Evolutionary conservation across 1,140 invertebrate genomes (phyloP), one percentile per base, ranked within the genome.

Genomic region (Mamestra configurata): DNA sequence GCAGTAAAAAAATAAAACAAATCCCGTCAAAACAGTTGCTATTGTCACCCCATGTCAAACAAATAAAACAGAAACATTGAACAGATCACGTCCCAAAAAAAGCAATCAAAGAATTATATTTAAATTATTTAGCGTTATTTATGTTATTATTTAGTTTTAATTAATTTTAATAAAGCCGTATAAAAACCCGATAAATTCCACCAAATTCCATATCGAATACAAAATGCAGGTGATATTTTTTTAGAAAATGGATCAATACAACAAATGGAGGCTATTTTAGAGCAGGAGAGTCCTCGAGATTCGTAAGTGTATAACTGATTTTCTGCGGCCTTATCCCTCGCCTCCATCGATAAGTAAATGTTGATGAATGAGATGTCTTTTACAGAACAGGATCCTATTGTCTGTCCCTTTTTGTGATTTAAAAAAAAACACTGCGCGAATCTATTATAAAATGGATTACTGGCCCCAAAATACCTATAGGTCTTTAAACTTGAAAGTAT

Each of bases 51-150:
- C 18, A 72, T 55, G 70, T 72, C 70, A 53, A 37, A 24, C 27
- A 53, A 72, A 72, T 37, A 55, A 72, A 37, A 72, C 37, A 46
- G n/a, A n/a, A n/a, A n/a, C 4, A 18, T 53, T 18, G 22, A 49
- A 49, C 15, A 49, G 43, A 15, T n/a, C 43, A 49, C 43, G 43
- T 27, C 27, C 70, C 31, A 35, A 51, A 72, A 51, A 71, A 72
- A 72, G 27, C 11, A 49, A 24, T n/a, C 66, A 70, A 72, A 37
- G 13, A 53, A 55, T 18, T 5, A 55, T 72, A 71, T 18, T 71
- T 24, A 72, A 51, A 72, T 72, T 53, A 55, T 53, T 72, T 55
- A 70, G 40, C 66, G 66, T 70, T 49, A 70, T 70, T 24, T 70
- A 0, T 70, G 27, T 18, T 66, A 43, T 70, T 70, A 49, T 22